Conservation (phyloP, 2,113 vertebrate genomes). For the Psittacula cyanocephala region DNA sequence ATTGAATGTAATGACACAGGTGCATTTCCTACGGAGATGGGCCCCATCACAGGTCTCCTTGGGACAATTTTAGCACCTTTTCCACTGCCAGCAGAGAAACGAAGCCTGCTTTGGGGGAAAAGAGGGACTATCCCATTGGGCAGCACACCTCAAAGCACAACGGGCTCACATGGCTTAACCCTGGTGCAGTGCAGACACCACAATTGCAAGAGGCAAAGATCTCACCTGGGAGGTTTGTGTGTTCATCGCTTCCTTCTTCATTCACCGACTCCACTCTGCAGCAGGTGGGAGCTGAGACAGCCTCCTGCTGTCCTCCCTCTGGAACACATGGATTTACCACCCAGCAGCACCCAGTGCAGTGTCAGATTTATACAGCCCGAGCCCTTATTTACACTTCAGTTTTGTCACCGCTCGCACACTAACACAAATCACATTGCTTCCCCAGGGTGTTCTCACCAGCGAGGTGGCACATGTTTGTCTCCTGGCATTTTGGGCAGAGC, state of each 20-base stretch:
- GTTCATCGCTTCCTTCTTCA: not conserved
- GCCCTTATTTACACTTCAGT: conserved; percentile 10
- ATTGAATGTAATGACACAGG: not conserved
- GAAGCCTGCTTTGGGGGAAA: accelerated
- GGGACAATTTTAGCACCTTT: not conserved
- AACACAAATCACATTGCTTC: not conserved
- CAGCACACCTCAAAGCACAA: too few species aligned
- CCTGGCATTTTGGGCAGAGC: not conserved
- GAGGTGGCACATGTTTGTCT: not conserved
- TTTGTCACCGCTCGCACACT: not conserved
- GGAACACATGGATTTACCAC: not conserved
- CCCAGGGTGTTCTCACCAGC: not conserved
- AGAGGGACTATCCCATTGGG: not conserved
- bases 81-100: not conserved
- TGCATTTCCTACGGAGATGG: not conserved
- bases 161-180: accelerated
- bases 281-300: not conserved
- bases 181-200: accelerated
- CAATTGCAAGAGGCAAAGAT: accelerated
- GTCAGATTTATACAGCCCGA: not conserved
- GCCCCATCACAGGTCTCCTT: not conserved
- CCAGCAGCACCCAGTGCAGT: not conserved
- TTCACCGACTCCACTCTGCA: not conserved
- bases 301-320: not conserved
- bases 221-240: accelerated